These are phyloP conservation scores for Psilopsiagon aurifrons DNA, from an alignment of 2,113 vertebrate genomes.

Conservation along the genomic window DNA sequence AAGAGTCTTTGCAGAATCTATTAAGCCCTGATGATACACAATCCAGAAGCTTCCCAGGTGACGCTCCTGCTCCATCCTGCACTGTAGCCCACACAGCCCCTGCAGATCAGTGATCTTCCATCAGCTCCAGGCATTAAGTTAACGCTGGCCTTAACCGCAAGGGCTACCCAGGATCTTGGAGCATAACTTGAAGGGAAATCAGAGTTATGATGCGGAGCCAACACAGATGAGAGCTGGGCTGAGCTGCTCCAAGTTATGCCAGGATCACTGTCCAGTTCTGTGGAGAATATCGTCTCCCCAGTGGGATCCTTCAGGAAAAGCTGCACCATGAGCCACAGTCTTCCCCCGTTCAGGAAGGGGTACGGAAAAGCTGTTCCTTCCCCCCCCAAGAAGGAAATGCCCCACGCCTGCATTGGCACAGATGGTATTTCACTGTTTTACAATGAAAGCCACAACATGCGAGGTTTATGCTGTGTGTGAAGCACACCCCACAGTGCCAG, in stretches of 20 bases:
- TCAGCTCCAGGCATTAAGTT: background rate
- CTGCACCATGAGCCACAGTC: background rate
- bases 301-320: background rate
- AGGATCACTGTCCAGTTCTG: background rate
- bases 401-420: background rate
- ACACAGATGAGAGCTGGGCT: rapidly evolving
- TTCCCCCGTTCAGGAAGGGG: background rate
- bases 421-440: background rate
- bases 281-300: background rate
- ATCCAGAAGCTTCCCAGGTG: background rate
- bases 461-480: rapidly evolving
- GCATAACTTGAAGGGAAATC: background rate
- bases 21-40: background rate
- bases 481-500: no score
- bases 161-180: background rate
- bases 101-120: rapidly evolving
- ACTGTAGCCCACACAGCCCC: rapidly evolving
- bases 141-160: background rate
- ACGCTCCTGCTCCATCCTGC: background rate
- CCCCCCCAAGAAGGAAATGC: background rate
- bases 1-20: background rate
- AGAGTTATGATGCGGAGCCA: background rate
- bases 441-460: background rate
- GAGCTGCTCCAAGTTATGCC: background rate
- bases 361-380: background rate